Percentiles rank a stretch among this genome's conserved stretches.
Evolutionary conservation across 2,888 invertebrate genomes (phyloP).

Genomic region (Lottia scabra): DNA sequence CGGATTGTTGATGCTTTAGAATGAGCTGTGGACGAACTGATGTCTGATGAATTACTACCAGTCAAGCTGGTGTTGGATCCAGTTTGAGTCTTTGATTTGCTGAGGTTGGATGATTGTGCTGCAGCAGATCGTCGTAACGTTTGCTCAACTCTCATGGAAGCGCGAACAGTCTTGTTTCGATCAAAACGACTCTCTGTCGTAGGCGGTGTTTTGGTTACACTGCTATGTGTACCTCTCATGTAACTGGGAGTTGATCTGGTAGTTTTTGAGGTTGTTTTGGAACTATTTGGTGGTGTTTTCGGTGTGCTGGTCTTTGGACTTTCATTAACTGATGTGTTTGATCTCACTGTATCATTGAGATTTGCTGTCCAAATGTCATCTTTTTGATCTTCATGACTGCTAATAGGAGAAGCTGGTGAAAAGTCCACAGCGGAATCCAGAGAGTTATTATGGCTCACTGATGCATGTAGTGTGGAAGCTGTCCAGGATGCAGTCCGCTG

Average conservation of each 20-base stretch:
- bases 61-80: slow-evolving; percentile 23
- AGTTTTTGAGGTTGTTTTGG: slow-evolving; percentile 29
- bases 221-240: slow-evolving; percentile 53
- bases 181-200: slow-evolving; percentile 27
- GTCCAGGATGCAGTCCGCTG: slow-evolving; percentile 60
- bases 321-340: slow-evolving; percentile 18
- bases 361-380: slow-evolving; percentile 50
- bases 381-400: slow-evolving; percentile 51
- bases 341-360: slow-evolving; percentile 17
- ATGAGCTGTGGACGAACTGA: slow-evolving; percentile 16
- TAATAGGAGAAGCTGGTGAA: slow-evolving; percentile 48
- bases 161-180: slow-evolving; percentile 26
- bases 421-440: slow-evolving; percentile 47
- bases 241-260: slow-evolving; percentile 51
- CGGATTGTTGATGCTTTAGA: slow-evolving; percentile 29
- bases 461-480: slow-evolving; percentile 44
- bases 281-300: slow-evolving; percentile 22
- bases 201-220: slow-evolving; percentile 30
- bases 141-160: slow-evolving; percentile 35
- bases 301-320: slow-evolving; percentile 28
- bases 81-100: slow-evolving; percentile 13
- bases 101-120: slow-evolving; percentile 22
- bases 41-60: slow-evolving; percentile 42
- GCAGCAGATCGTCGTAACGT: slow-evolving; percentile 25
- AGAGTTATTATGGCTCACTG: slow-evolving; percentile 28